These are phyloP conservation scores for Melanaphis sacchari DNA, from an alignment of 1,140 invertebrate genomes.

Conservation along the genomic window DNA sequence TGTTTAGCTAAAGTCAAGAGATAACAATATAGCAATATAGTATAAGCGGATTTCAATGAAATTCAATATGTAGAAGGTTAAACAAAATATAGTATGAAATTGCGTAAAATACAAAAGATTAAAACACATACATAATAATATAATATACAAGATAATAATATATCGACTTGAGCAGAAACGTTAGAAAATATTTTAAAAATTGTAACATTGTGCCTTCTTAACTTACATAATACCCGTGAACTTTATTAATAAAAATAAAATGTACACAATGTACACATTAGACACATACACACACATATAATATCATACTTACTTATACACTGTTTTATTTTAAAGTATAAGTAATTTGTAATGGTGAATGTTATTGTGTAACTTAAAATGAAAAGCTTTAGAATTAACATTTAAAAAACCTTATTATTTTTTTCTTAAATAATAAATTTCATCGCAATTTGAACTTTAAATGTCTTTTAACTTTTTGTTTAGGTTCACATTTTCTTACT, in stretches of 20 bases:
- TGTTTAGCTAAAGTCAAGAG: neutral
- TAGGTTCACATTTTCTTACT: too few relatives aligned
- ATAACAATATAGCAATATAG: too few relatives aligned
- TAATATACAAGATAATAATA: neutral
- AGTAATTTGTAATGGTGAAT: neutral
- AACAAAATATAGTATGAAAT: neutral
- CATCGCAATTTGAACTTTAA: too few relatives aligned
- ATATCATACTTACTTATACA: neutral
- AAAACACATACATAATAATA: neutral
- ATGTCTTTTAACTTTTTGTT: too few relatives aligned
- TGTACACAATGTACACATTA: neutral
- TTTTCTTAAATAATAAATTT: too few relatives aligned
- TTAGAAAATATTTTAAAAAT: neutral
- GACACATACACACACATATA: neutral
- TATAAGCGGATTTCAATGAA: conserved; percentile 2
- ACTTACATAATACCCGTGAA: conserved; percentile 8
- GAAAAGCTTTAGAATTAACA: neutral
- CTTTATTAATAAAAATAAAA: neutral
- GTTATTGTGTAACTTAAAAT: neutral
- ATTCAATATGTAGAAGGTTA: neutral
- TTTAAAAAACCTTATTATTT: neutral
- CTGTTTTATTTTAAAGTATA: neutral
- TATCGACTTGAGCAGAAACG: neutral
- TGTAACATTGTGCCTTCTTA: neutral
- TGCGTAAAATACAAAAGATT: neutral